Evolutionary conservation across 2,113 vertebrate species (phyloP), one percentile per base, ranked within the genome.

Genomic region (Gnathonemus echidnorhynchus): DNA sequence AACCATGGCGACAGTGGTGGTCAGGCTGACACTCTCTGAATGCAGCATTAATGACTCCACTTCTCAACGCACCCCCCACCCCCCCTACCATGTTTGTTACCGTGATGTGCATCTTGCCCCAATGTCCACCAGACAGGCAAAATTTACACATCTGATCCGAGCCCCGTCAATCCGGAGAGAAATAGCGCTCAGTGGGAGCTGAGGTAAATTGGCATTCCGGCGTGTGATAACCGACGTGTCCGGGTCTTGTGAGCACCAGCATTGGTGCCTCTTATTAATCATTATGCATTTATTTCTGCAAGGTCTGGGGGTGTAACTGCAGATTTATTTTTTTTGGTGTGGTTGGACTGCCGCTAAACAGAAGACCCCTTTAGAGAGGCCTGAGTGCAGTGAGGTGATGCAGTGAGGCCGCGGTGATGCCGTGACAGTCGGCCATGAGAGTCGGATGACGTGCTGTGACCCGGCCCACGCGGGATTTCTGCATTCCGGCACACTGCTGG

Each of bases 91-190:
- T 80, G 74, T 70, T 31, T 70, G 31, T 42, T 27, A 42, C 13
- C 15, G 5, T 19, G 35, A 5, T 17, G 13, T 80, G 9, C 70
- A 80, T 42, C 74, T 17, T 19, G 15, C n/a, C 13, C 17, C 9
- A 2, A 19, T 8, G 35, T 80, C 31, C 74, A 80, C 91, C 90
- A 92, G 92, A 87, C 93, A 94, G 92, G 91, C 90, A 94, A 95
- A 93, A 93, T 93, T 92, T 86, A 93, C 88, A 94, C 89, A 90
- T 94, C 90, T 93, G 90, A 93, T 94, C 93, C 89, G 88, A 93
- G 93, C 94, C 92, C 89, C 84, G 91, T 92, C 93, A 91, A 92
- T 93, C 92, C 90, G 49, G 66, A 83, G 27, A 87, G 85, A 91
- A 91, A 89, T 90, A 46, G 49, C 90, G 90, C 90, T 88, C 48